Percentiles rank a stretch among this genome's conserved stretches.
phyloP scores from a whole-genome alignment of 2,797 vertebrate species.

The Staurois parvus region DNA sequence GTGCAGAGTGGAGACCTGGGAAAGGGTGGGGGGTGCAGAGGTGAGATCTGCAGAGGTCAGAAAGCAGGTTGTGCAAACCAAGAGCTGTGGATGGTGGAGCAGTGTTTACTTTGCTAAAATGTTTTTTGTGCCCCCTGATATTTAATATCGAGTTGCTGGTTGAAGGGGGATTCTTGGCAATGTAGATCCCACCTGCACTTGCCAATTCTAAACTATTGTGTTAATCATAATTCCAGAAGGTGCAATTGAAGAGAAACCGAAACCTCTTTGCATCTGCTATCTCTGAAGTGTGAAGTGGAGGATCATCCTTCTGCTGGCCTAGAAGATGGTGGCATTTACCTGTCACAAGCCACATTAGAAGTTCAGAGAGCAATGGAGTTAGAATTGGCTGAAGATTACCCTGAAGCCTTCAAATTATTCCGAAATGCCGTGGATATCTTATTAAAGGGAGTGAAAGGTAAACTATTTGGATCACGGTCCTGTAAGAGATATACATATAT shows the following conservation, averaged over 20 bases:
- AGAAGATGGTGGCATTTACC: constrained; percentile 70
- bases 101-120: no score
- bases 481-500: no score
- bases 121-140: no score
- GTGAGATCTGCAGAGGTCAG: no score
- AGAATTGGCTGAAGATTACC: constrained; percentile 81
- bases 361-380: constrained; percentile 79
- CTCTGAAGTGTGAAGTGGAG: constrained; percentile 32
- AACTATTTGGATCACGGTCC: neutral
- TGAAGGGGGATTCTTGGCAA: no score
- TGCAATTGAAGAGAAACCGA: neutral
- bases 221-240: neutral
- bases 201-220: neutral
- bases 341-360: constrained; percentile 78
- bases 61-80: no score
- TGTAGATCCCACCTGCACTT: no score
- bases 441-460: constrained; percentile 85
- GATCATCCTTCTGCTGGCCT: constrained; percentile 12
- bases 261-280: neutral
- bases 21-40: no score
- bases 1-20: no score
- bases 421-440: constrained; percentile 84
- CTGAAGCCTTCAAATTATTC: constrained; percentile 81
- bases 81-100: no score
- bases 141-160: no score